Evolutionary conservation across 1,140 invertebrate genomes (phyloP).

Genomic region (Aplysia californica): DNA sequence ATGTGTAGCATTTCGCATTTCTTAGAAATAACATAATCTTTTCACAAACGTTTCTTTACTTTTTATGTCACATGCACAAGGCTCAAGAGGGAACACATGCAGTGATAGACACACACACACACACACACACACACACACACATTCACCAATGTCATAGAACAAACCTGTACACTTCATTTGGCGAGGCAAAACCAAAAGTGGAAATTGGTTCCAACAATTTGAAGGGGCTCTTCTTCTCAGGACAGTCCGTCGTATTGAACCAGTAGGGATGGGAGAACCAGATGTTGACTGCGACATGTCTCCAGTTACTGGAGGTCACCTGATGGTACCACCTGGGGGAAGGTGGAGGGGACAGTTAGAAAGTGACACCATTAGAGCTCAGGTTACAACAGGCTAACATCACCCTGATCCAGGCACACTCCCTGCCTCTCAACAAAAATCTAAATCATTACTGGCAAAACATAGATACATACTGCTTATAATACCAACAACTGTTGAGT

Average conservation of each 20-base stretch:
- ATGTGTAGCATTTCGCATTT: too few species aligned
- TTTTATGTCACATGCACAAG: too few species aligned
- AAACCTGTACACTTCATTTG: conserved; percentile 40
- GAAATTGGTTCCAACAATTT: conserved; percentile 25
- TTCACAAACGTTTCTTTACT: too few species aligned
- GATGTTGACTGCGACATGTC: conserved; percentile 64
- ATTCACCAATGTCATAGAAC: background rate
- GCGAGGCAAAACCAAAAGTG: conserved; percentile 36
- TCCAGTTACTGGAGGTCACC: conserved; percentile 51
- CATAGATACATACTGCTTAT: background rate
- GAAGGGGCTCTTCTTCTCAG: background rate
- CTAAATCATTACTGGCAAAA: too few species aligned
- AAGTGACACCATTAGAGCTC: background rate
- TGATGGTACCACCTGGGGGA: conserved; percentile 65
- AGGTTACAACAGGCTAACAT: too few species aligned
- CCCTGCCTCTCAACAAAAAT: too few species aligned
- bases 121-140: background rate
- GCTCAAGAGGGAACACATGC: too few species aligned
- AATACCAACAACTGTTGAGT: background rate
- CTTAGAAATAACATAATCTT: too few species aligned
- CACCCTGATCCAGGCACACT: too few species aligned
- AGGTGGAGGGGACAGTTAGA: conserved; percentile 5
- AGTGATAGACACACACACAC: too few species aligned
- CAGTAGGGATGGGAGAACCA: conserved; percentile 58
- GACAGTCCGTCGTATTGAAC: conserved; percentile 46